These are phyloP conservation scores for Sylvia atricapilla DNA, from an alignment of 2,113 vertebrate species.

Conservation along the genomic window DNA sequence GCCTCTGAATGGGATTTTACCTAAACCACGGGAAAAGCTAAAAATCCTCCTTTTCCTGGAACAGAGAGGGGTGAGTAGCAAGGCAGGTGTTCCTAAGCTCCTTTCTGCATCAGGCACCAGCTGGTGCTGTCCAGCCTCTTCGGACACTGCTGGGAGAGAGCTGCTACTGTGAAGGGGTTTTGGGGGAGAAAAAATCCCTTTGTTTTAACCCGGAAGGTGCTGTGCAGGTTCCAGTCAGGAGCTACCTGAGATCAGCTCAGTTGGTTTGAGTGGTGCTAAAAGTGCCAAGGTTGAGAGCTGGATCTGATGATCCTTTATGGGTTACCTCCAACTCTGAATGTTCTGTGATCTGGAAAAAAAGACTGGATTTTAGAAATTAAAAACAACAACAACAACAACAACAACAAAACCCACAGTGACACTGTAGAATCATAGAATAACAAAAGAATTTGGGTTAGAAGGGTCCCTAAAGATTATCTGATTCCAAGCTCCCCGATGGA, in stretches of 20 bases:
- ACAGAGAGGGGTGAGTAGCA: background rate
- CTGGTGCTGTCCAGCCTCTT: background rate
- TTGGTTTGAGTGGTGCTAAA: background rate
- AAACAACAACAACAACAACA: rapidly evolving
- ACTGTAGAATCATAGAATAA: background rate
- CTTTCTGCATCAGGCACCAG: background rate
- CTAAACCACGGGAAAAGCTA: background rate
- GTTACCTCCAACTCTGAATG: background rate
- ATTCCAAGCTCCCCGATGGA: background rate
- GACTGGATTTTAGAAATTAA: background rate
- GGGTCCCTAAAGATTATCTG: background rate
- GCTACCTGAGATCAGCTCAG: background rate
- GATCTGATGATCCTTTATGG: background rate
- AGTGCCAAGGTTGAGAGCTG: no score
- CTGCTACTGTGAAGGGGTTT: background rate
- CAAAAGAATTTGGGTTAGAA: background rate
- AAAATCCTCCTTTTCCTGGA: background rate
- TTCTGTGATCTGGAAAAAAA: background rate
- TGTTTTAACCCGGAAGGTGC: background rate
- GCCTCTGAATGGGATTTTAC: background rate
- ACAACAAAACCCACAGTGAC: rapidly evolving
- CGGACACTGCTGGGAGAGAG: background rate
- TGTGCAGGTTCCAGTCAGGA: background rate
- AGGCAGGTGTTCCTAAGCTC: background rate
- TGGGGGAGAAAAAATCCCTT: rapidly evolving